Base-by-base conservation (phyloP, 1,140 invertebrate species). In the Phenacoccus solenopsis region DNA sequence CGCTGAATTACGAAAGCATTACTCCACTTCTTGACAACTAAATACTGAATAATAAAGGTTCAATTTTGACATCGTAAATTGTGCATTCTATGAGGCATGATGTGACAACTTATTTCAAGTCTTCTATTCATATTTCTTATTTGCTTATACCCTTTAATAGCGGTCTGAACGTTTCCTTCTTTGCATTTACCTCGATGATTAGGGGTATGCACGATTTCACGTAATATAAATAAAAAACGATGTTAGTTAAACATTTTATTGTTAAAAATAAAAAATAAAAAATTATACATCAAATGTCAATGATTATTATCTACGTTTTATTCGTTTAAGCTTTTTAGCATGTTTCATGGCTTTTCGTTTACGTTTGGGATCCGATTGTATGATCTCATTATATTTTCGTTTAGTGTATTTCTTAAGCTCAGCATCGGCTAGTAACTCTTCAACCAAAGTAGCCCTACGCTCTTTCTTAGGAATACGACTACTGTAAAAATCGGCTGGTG, bases 361-460 rank as follows among this genome's bases (percentile, higher is more conserved):
- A 21, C 69, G 9, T 72, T 71, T 74, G 32, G 72, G 70, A 38
- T 75, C 72, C 12, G 74, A 69, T n/a, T 71, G 69, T 24, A 75
- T 69, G 21, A 74, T 76, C 75, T 91, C 86, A 67, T 86, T 85
- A 76, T 90, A 93, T 78, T 91, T 91, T 73, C 85, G 85, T 78
- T 93, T 94, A 75, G 90, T 93, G 72, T 88, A 93, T 80, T 88
- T 89, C 74, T 88, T 84, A 76, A 95, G 90, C 75, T 94, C 86
- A 16, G 90, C 88, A 85, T 97, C 92, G 10, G 88, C 88, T 76
- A 98, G 79, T 0, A 98, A 80, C 78, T 98, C 95, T 72, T 98
- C 94, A 0, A 97, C 93, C 71, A 98, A 83, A 0, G 92, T 94
- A 25, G 83, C 79, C 78, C 96, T 98, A 1, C 93, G 83, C 74